A percentile compares a stretch with the other conserved stretches of the same genome.
Conservation (phyloP, 2,113 vertebrate genomes). For the Bungarus multicinctus region DNA sequence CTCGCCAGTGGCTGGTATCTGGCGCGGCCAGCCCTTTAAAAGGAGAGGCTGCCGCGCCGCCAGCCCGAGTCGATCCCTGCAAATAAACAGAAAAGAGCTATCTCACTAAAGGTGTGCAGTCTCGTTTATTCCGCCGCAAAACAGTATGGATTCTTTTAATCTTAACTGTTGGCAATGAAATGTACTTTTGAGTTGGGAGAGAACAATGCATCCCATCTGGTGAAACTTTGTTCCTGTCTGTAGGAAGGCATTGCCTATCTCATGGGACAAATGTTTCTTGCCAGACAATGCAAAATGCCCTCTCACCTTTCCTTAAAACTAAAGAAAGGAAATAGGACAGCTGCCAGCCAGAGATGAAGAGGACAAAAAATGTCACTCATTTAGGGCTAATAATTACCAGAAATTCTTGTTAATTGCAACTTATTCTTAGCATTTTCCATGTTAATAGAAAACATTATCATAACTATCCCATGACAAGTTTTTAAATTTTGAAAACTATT, state of each 20-base stretch:
- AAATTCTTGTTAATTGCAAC: neutral
- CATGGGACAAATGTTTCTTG: conserved; percentile 28
- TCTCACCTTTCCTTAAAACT: conserved; percentile 53
- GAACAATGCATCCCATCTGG: conserved; percentile 47
- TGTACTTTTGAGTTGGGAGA: conserved; percentile 33
- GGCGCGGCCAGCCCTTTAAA: too few species aligned
- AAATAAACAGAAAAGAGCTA: too few species aligned
- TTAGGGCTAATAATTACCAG: conserved; percentile 39
- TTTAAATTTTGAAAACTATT: conserved; percentile 20
- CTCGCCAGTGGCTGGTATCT: too few species aligned
- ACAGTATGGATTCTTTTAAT: conserved; percentile 10
- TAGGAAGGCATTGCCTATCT: conserved; percentile 59
- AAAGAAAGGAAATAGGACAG: conserved; percentile 54
- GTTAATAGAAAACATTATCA: conserved; percentile 37
- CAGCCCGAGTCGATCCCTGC: too few species aligned
- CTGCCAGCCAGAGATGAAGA: conserved; percentile 58
- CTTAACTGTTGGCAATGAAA: conserved; percentile 47
- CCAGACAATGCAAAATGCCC: conserved; percentile 54
- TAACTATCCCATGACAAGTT: neutral
- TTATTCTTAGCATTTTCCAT: neutral
- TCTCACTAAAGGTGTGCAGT: too few species aligned
- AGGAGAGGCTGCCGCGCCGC: too few species aligned
- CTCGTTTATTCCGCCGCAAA: too few species aligned
- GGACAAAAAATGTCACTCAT: conserved; percentile 41
- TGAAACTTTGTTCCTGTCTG: conserved; percentile 37